phyloP scores from a whole-genome alignment of 2,888 invertebrate species.

The Anoplius nigerrimus region DNA sequence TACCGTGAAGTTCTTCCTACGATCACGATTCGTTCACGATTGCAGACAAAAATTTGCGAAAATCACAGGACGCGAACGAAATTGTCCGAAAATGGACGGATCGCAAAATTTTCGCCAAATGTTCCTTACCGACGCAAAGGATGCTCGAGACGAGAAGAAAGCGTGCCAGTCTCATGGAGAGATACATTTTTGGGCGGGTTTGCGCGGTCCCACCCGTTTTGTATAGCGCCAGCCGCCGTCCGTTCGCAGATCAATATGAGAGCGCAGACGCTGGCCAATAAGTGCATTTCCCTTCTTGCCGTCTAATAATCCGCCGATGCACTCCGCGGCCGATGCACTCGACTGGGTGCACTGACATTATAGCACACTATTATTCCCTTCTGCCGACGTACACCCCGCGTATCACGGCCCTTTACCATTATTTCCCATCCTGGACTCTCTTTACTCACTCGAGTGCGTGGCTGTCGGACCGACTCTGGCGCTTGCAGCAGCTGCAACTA shows the following conservation, averaged over 20 bases:
- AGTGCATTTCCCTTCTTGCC: slow-evolving; percentile 59
- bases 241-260: slow-evolving; percentile 64
- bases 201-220: slow-evolving; percentile 47
- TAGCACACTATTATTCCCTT: no score
- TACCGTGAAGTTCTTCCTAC: no score
- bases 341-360: no score
- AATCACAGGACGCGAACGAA: neutral
- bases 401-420: no score
- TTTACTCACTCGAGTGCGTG: no score
- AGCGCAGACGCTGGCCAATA: slow-evolving; percentile 58
- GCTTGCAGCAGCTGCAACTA: neutral
- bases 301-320: slow-evolving; percentile 25
- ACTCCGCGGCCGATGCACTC: slow-evolving; percentile 9
- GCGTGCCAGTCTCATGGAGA: slow-evolving; percentile 61
- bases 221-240: slow-evolving; percentile 35
- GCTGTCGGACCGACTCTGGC: no score
- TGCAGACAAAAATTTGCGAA: neutral
- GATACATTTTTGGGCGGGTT: slow-evolving; percentile 65
- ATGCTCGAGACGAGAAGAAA: slow-evolving; percentile 67
- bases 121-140: slow-evolving; percentile 67
- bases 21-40: neutral
- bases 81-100: neutral
- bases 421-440: no score
- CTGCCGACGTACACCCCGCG: no score
- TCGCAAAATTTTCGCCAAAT: neutral